Base-by-base conservation (phyloP, 2,113 vertebrate species). In the Perca flavescens region DNA sequence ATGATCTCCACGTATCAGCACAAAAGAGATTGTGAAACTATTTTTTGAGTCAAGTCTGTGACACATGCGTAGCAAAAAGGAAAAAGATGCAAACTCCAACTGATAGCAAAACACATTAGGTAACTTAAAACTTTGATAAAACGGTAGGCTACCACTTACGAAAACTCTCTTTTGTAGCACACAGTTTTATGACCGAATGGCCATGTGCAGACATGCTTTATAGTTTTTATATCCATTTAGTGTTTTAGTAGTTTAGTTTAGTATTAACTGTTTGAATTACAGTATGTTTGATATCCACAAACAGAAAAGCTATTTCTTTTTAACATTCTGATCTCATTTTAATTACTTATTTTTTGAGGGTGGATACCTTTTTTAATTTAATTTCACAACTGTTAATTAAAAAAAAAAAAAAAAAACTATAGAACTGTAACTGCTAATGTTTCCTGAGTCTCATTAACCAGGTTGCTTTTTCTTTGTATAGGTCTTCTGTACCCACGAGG, bases 401-500 rank as follows among this genome's bases (percentile, higher is more conserved):
- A 9, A 40, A 40, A 71, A 17, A 40, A 9, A 40, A 40, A 71
- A 17, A 71, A 46, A 2, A 22, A 54, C 3, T 36, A 16, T 3
- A 1, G 49, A 31, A 9, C 50, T 56, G 22, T 43, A 17, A 54
- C 25, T 57, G 13, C 25, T 17, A 78, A 16, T 34, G 34, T 54
- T 46, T 19, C 17, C 7, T 56, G 21, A 19, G 43, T 53, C 22
- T 72, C 22, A 78, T 65, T 36, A 49, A 53, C 4, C 19, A 73
- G 0, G 5, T 36, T 17, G 15, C 6, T n/a, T 19, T 46, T 25
- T 36, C 8, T 71, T 28, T 78, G 40, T 80, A 54, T 83, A 99
- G 97, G 93, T 99, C 64, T 96, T 95, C 90, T 97, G 96, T 80
- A 95, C 94, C 1, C 93, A 96, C 22, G 97, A 98, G 86, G 94